Evolutionary conservation across 2,888 invertebrate genomes (phyloP).

Genomic region (Dryobotodes eremita): DNA sequence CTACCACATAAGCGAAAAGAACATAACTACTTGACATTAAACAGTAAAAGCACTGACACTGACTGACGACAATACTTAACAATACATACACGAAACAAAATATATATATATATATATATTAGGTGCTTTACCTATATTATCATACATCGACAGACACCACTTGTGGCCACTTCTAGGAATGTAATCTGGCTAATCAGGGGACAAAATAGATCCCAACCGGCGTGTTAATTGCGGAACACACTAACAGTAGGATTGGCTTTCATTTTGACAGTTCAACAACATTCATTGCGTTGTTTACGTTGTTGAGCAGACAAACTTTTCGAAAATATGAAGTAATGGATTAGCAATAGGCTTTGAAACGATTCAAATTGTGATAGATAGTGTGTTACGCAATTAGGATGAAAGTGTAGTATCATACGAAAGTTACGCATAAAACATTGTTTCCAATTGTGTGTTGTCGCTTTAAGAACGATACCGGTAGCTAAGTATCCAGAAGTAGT

Average conservation of each 20-base stretch:
- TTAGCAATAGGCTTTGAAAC: no score
- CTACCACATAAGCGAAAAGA: background rate
- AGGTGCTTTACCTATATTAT: background rate
- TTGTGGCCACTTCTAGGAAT: conserved; percentile 11
- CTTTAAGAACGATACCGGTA: background rate
- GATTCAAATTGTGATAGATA: no score
- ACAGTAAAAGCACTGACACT: background rate
- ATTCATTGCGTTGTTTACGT: no score
- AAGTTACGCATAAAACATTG: background rate
- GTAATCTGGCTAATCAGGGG: background rate
- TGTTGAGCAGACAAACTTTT: no score
- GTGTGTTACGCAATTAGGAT: no score
- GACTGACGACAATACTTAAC: background rate
- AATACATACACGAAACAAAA: background rate
- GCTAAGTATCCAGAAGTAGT: conserved; percentile 1
- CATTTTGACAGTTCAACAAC: no score
- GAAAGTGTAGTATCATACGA: no score
- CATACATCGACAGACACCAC: background rate
- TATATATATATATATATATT: background rate
- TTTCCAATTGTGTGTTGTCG: background rate
- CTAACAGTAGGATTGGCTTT: no score
- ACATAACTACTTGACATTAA: background rate
- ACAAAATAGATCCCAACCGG: background rate
- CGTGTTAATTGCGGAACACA: background rate
- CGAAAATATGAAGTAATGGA: no score